phyloP scores from a whole-genome alignment of 2,113 vertebrate genomes.

The Forbesichthys papilliferus region DNA sequence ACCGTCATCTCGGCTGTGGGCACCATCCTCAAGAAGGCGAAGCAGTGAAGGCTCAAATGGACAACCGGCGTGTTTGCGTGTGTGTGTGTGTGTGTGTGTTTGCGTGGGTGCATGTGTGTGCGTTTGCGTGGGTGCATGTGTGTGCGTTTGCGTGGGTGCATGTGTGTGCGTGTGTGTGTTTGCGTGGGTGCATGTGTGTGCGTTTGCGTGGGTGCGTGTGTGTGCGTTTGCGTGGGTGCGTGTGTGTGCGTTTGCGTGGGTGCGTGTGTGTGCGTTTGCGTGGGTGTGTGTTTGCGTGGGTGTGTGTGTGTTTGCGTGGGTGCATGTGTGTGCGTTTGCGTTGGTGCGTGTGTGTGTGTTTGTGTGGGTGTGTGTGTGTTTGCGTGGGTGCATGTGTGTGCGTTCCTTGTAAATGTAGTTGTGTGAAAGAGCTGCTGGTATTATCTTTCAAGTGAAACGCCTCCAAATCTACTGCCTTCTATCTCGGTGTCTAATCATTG shows the following conservation, averaged over 20 bases:
- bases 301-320: background rate
- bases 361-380: slow-evolving; percentile 4
- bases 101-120: background rate
- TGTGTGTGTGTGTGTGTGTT: slow-evolving; percentile 1
- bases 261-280: background rate
- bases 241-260: background rate
- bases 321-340: background rate
- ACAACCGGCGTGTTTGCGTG: background rate
- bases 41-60: slow-evolving; percentile 82
- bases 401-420: background rate
- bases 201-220: no score
- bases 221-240: slow-evolving; percentile 1
- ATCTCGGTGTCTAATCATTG: slow-evolving; percentile 26
- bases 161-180: background rate
- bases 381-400: background rate
- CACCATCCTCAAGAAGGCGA: slow-evolving; percentile 96
- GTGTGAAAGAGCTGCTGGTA: background rate
- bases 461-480: slow-evolving; percentile 31
- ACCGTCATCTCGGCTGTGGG: slow-evolving; percentile 97
- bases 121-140: no score
- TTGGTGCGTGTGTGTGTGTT: background rate
- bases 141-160: slow-evolving; percentile 1
- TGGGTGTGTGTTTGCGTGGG: no score
- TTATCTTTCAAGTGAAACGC: slow-evolving; percentile 13
- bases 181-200: background rate